Conservation (phyloP, 2,888 invertebrate species). For the Asteroscopus sphinx region DNA sequence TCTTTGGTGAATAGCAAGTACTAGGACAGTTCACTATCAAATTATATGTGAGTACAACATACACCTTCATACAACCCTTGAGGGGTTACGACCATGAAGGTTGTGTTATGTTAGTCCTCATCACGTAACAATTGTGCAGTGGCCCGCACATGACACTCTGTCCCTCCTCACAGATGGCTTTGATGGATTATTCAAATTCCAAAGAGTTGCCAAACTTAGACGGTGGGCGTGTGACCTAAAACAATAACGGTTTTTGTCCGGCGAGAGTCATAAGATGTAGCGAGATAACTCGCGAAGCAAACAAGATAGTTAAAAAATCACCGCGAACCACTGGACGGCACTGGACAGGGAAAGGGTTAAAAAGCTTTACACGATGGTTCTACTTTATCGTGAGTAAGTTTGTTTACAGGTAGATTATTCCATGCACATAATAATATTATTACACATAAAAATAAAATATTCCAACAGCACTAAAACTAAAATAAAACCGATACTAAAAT, state of each 20-base stretch:
- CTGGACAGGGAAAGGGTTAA: no score
- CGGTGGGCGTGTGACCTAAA: constrained; percentile 47
- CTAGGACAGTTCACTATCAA: no score
- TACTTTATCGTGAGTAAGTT: no score
- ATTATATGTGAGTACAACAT: no score
- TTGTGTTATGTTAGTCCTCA: constrained; percentile 19
- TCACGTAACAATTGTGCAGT: constrained; percentile 38
- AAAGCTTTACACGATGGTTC: no score
- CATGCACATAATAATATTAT: no score
- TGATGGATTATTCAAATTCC: constrained; percentile 69
- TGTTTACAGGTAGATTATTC: no score
- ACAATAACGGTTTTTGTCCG: constrained; percentile 48
- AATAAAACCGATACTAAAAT: not conserved
- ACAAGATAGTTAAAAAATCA: no score
- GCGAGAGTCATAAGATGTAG: constrained; percentile 10
- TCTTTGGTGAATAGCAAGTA: no score
- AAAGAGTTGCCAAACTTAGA: constrained; percentile 58
- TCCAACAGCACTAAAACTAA: not conserved
- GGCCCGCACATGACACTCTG: constrained; percentile 49
- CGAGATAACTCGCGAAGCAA: no score
- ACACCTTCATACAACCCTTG: not conserved
- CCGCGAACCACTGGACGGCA: no score
- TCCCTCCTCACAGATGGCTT: constrained; percentile 58
- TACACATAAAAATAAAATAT: no score
- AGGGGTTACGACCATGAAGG: constrained; percentile 12